Evolutionary conservation across 2,113 vertebrate species (phyloP).

Genomic region (Hyperopisus bebe): DNA sequence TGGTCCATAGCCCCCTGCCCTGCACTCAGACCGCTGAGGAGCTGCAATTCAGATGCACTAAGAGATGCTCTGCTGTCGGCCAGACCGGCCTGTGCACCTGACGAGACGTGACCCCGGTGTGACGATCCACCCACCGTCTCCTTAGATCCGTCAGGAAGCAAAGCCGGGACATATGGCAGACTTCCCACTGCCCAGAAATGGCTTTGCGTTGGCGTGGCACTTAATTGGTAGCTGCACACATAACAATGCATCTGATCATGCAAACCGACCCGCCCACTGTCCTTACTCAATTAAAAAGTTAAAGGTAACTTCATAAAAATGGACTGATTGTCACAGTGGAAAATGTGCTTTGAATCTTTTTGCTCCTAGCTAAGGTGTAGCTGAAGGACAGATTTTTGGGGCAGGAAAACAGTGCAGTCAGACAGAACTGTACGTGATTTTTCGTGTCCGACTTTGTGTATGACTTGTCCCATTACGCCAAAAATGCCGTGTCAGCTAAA

Average conservation of each 20-base stretch:
- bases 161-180: constrained; percentile 14
- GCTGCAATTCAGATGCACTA: neutral
- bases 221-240: constrained; percentile 19
- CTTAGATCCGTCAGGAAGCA: neutral
- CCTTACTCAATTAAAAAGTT: constrained; percentile 16
- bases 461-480: neutral
- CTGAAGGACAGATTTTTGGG: neutral
- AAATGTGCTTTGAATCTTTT: constrained; percentile 4
- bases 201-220: neutral
- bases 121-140: neutral
- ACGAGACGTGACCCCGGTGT: neutral
- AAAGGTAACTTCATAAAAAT: neutral
- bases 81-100: neutral
- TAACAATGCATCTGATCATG: neutral
- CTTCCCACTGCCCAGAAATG: neutral
- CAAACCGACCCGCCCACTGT: neutral
- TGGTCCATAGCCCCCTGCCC: neutral
- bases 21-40: neutral
- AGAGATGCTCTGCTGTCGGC: neutral
- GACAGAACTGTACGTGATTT: neutral
- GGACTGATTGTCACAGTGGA: constrained; percentile 4
- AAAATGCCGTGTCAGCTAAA: neutral
- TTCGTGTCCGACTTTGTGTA: neutral
- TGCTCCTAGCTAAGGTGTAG: neutral
- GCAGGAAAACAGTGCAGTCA: neutral